Evolutionary conservation across 1,140 invertebrate species (phyloP), one percentile per base, ranked within the genome.

Genomic region (Streblospio benedicti): DNA sequence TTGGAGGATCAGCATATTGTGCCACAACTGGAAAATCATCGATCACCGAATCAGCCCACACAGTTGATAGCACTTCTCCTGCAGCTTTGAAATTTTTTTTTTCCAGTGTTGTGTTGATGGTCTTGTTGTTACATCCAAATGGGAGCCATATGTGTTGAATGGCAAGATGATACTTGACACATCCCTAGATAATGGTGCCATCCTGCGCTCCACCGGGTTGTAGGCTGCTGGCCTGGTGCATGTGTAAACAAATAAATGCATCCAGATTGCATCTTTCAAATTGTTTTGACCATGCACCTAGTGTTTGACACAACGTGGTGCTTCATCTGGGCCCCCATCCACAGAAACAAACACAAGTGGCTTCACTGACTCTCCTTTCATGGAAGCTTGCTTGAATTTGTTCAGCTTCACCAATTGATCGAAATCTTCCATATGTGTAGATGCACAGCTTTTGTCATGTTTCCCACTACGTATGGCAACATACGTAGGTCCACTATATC

Each of bases 291-390:
- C 70, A 75, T 50, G 61, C 30, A 5, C 44, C 35, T 44, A 78
- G 78, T 12, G 72, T 67, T 62, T 73, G 68, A 9, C 30, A 16
- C 68, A 61, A 47, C 3, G 74, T 53, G 23, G 76, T 76, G 59
- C 79, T 68, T 79, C 72, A 62, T 80, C 75, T 6, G 75, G 76
- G 23, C 76, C 73, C n/a, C n/a, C n/a, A n/a, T n/a, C n/a, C n/a
- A n/a, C n/a, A n/a, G n/a, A n/a, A n/a, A n/a, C n/a, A n/a, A 77
- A 52, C 57, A 78, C 23, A 60, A 79, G 64, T 32, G 76, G 76
- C 67, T 79, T 79, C 12, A 71, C n/a, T n/a, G n/a, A n/a, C n/a
- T n/a, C n/a, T n/a, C n/a, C n/a, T n/a, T n/a, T n/a, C n/a, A n/a
- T n/a, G n/a, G n/a, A n/a, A n/a, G n/a, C n/a, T n/a, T n/a, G n/a